Conservation (phyloP, 2,888 invertebrate species). For the Dicroscelio sp. region DNA sequence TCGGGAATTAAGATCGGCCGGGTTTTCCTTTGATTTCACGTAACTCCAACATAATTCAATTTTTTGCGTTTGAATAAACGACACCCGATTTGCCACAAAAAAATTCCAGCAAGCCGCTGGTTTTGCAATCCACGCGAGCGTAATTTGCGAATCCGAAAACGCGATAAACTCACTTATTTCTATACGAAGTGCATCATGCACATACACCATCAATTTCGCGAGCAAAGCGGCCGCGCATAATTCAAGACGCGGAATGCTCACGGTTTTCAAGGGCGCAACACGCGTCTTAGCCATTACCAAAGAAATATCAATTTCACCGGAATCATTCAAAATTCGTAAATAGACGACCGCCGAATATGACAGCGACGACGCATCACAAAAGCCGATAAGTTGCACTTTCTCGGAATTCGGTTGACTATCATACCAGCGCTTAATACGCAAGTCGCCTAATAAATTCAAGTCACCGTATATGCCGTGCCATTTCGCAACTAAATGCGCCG, state of each 20-base stretch:
- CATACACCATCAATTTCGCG: too few species aligned
- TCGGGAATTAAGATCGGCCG: neutral
- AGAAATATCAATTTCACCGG: neutral
- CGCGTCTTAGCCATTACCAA: neutral
- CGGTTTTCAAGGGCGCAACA: too few species aligned
- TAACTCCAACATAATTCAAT: too few species aligned
- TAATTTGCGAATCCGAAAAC: too few species aligned
- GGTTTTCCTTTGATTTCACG: neutral
- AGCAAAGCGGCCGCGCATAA: too few species aligned
- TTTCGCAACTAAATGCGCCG: neutral
- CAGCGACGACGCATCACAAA: neutral
- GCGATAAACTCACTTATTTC: too few species aligned
- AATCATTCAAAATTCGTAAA: neutral
- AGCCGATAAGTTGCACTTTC: neutral
- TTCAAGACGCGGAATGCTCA: too few species aligned
- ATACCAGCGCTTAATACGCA: neutral
- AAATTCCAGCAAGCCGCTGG: too few species aligned
- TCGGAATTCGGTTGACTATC: neutral
- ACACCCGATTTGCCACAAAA: too few species aligned
- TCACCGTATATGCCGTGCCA: neutral
- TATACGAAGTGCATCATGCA: too few species aligned
- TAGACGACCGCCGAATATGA: neutral
- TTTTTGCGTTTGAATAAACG: too few species aligned
- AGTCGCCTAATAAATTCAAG: neutral
- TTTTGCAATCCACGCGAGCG: too few species aligned